Evolutionary conservation across 1,140 invertebrate genomes (phyloP).

Genomic region (Bombus superbus): DNA sequence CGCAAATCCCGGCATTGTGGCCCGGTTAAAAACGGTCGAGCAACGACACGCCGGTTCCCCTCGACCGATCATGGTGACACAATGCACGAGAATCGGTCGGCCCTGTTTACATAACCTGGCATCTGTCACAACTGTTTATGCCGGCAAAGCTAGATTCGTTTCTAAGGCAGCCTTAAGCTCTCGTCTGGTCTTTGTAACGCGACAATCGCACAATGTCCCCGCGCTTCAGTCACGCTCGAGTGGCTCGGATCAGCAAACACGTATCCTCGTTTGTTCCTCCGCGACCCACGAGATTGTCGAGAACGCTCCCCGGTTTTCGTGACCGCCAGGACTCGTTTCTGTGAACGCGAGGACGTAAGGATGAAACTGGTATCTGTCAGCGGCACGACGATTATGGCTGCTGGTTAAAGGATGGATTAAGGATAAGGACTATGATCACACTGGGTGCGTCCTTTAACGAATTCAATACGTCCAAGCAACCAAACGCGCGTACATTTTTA

Average conservation of each 20-base stretch:
- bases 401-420: neutral
- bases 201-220: slow-evolving; percentile 61
- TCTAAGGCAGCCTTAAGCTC: slow-evolving; percentile 63
- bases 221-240: slow-evolving; percentile 67
- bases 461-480: neutral
- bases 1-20: slow-evolving; percentile 74
- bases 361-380: neutral
- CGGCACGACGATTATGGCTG: neutral
- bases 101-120: slow-evolving; percentile 76
- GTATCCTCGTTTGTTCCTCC: slow-evolving; percentile 46
- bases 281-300: neutral
- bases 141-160: slow-evolving; percentile 66
- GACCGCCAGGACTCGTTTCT: neutral
- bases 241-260: slow-evolving; percentile 68
- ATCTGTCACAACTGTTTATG: slow-evolving; percentile 79
- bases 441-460: neutral
- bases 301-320: neutral
- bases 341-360: neutral
- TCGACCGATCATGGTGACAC: slow-evolving; percentile 62
- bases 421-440: neutral
- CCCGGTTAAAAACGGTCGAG: slow-evolving; percentile 65
- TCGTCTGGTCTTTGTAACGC: slow-evolving; percentile 65
- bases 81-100: slow-evolving; percentile 63
- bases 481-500: no score
- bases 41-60: slow-evolving; percentile 29